Evolutionary conservation across 2,888 invertebrate species (phyloP).

Genomic region (Drosophila suboccidentalis): DNA sequence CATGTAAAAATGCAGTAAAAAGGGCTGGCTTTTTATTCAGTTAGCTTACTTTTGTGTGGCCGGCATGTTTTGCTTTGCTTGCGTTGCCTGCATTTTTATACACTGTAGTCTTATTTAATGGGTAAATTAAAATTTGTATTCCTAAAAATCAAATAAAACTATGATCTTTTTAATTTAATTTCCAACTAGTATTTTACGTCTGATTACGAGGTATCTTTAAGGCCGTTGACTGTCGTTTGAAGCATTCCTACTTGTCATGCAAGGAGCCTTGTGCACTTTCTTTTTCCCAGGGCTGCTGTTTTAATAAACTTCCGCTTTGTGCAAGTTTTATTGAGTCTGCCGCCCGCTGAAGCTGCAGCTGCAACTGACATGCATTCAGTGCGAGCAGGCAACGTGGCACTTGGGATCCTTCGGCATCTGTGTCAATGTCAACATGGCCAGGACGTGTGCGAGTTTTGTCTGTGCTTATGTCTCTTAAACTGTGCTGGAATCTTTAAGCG

Average conservation of each 20-base stretch:
- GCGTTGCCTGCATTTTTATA: constrained; percentile 41
- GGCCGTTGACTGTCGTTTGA: not conserved
- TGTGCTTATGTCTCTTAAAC: constrained; percentile 46
- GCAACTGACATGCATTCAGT: constrained; percentile 60
- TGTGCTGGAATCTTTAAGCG: constrained; percentile 66
- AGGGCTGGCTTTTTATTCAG: constrained; percentile 39
- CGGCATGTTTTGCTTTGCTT: constrained; percentile 50
- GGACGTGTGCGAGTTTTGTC: constrained; percentile 54
- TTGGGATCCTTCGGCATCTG: constrained; percentile 59
- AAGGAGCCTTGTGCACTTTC: constrained; percentile 36
- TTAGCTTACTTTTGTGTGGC: constrained; percentile 34
- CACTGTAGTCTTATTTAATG: constrained; percentile 9
- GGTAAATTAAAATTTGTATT: not conserved
- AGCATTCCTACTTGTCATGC: constrained; percentile 37
- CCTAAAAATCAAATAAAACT: not conserved
- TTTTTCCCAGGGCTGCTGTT: constrained; percentile 54
- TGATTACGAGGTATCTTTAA: not conserved
- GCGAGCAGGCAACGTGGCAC: constrained; percentile 23
- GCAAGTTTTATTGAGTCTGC: constrained; percentile 67
- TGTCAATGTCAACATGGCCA: constrained; percentile 76
- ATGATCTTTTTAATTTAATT: too few relatives aligned
- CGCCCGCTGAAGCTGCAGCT: constrained; percentile 32
- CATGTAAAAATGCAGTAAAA: constrained; percentile 36
- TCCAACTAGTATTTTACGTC: not conserved
- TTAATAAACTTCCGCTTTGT: constrained; percentile 79